phyloP scores from a whole-genome alignment of 2,113 vertebrate genomes.

The Candoia aspera region DNA sequence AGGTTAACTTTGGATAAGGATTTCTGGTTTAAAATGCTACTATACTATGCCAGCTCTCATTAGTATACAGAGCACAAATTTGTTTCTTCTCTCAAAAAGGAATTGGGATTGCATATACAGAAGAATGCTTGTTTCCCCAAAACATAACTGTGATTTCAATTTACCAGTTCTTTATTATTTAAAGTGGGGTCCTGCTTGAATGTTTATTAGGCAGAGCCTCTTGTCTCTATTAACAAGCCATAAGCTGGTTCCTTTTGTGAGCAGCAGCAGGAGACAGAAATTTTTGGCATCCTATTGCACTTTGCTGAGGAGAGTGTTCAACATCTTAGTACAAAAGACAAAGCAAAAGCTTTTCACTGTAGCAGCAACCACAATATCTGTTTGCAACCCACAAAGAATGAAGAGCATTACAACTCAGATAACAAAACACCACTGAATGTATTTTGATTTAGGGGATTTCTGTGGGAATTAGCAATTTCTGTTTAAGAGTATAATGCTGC shows the following conservation, averaged over 20 bases:
- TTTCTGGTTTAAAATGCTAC: neutral
- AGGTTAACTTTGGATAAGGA: neutral
- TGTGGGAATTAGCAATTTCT: slow-evolving; percentile 67
- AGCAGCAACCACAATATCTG: slow-evolving; percentile 66
- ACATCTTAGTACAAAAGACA: slow-evolving; percentile 68
- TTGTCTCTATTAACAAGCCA: slow-evolving; percentile 66
- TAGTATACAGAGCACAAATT: slow-evolving; percentile 53
- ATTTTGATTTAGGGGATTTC: slow-evolving; percentile 67
- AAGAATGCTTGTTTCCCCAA: slow-evolving; percentile 58
- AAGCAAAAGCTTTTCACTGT: slow-evolving; percentile 66
- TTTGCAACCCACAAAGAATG: slow-evolving; percentile 67
- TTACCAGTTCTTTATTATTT: slow-evolving; percentile 71
- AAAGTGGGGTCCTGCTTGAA: slow-evolving; percentile 58
- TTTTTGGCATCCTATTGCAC: slow-evolving; percentile 73
- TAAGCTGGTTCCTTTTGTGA: slow-evolving; percentile 71
- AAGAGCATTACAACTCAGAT: slow-evolving; percentile 61
- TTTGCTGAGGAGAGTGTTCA: slow-evolving; percentile 76
- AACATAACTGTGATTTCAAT: slow-evolving; percentile 57
- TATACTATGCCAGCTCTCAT: neutral
- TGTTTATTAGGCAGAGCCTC: slow-evolving; percentile 68
- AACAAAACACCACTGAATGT: slow-evolving; percentile 68
- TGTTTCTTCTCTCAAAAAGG: slow-evolving; percentile 48
- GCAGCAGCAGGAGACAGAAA: slow-evolving; percentile 73
- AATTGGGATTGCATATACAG: slow-evolving; percentile 54
- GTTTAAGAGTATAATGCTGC: slow-evolving; percentile 56